Base-by-base conservation (phyloP, 2,888 invertebrate species). In the Lamellibrachia columna region DNA sequence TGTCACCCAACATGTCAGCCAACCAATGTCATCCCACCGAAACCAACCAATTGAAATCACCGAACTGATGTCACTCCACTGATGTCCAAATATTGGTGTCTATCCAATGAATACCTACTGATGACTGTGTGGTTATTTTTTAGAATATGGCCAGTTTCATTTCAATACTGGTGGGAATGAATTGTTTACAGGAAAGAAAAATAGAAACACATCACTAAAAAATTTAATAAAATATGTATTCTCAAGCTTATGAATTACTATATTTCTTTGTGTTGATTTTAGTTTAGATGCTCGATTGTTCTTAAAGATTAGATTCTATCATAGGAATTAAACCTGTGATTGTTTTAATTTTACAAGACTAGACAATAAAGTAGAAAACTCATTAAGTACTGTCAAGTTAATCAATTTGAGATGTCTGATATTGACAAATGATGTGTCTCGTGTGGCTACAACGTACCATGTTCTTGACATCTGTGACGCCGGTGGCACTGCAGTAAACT, bases 401-500 rank as follows among this genome's bases (percentile, higher is more conserved):
- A 55, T 9, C 9, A 55, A 55, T 7, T 55, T 55, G 55, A 6
- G 55, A 40, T 40, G 40, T 40, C 40, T 40, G 40, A 40, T 40
- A 40, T 0, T 40, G 40, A 40, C 40, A 40, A 40, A 40, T 40
- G 40, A 40, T 40, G 40, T 40, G 40, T 40, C 2, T 75, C 75
- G 6, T 75, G 75, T 75, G n/a, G n/a, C 75, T 75, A 22, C 55
- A 58, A 52, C 94, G 92, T 93, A 95, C 96, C 96, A 96, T 96
- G 93, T 96, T 96, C 93, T 96, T 96, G 28, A 96, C 96, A 94
- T 96, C 96, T 7, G 95, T 95, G 3, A 96, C 96, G 9, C 96
- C 96, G 7, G 96, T 96, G 40, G 96, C 96, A 95, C 96, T 96
- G 94, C 96, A 96, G 94, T 96, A 96, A 58, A 96, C 94, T 53